phyloP scores from a whole-genome alignment of 2,797 vertebrate genomes.

The Arctocebus calabarensis region DNA sequence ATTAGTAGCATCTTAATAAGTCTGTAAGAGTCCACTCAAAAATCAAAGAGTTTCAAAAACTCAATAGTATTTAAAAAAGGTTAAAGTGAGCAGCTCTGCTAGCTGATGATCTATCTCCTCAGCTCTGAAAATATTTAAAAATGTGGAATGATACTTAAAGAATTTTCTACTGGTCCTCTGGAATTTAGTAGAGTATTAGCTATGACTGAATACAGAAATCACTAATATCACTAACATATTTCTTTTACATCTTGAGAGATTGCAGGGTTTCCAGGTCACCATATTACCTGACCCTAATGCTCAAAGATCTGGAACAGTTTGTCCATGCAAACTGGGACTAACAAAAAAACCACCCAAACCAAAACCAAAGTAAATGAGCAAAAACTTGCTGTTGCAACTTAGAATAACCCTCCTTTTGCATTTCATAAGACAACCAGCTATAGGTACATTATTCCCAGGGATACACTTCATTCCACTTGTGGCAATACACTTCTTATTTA shows the following conservation, averaged over 20 bases:
- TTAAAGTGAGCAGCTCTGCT: background rate
- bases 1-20: background rate
- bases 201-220: background rate
- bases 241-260: background rate
- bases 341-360: background rate
- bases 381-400: background rate
- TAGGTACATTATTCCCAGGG: background rate
- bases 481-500: background rate
- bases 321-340: background rate
- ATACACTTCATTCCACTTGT: background rate
- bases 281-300: background rate
- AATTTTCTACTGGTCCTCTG: background rate
- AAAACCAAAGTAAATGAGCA: background rate
- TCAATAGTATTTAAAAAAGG: background rate
- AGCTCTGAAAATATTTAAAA: background rate
- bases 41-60: background rate
- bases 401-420: background rate
- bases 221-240: background rate
- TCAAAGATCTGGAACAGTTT: background rate
- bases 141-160: background rate
- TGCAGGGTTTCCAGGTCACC: background rate
- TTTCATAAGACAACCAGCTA: background rate
- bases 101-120: background rate
- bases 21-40: background rate
- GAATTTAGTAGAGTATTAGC: background rate